These are phyloP conservation scores for Phthorimaea operculella DNA, from an alignment of 1,140 invertebrate species.

Conservation along the genomic window DNA sequence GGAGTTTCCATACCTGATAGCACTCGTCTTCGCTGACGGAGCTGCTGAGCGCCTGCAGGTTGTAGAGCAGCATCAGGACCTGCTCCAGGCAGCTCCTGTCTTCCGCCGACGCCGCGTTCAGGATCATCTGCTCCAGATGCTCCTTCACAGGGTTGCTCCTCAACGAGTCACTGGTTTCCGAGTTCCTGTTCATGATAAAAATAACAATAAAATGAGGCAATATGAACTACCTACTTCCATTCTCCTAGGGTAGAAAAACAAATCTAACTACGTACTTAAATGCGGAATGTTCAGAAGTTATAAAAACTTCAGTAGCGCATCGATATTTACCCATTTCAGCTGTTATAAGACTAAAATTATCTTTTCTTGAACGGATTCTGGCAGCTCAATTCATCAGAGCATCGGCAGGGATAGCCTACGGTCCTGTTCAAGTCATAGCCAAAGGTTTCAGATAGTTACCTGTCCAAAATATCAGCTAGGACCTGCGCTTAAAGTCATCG, in stretches of 20 bases:
- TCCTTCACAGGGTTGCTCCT: slow-evolving; percentile 59
- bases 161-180: slow-evolving; percentile 55
- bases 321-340: too few species aligned
- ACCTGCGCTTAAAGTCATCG: slow-evolving; percentile 59
- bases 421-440: too few species aligned
- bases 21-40: slow-evolving; percentile 64
- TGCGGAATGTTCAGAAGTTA: too few species aligned
- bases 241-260: too few species aligned
- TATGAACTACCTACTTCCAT: too few species aligned
- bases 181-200: slow-evolving; percentile 18
- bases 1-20: slow-evolving; percentile 44
- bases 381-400: too few species aligned
- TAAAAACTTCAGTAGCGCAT: too few species aligned
- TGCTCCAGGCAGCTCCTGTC: slow-evolving; percentile 70
- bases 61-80: slow-evolving; percentile 68
- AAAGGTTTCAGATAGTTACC: slow-evolving; percentile 4
- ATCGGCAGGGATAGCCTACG: too few species aligned
- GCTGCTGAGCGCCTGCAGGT: slow-evolving; percentile 67
- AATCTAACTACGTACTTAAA: too few species aligned
- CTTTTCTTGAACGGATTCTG: too few species aligned
- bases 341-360: too few species aligned
- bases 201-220: too few species aligned
- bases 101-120: slow-evolving; percentile 62
- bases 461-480: slow-evolving; percentile 48
- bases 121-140: slow-evolving; percentile 58